phyloP scores from a whole-genome alignment of 2,113 vertebrate species.

The Nothoprocta perdicaria region DNA sequence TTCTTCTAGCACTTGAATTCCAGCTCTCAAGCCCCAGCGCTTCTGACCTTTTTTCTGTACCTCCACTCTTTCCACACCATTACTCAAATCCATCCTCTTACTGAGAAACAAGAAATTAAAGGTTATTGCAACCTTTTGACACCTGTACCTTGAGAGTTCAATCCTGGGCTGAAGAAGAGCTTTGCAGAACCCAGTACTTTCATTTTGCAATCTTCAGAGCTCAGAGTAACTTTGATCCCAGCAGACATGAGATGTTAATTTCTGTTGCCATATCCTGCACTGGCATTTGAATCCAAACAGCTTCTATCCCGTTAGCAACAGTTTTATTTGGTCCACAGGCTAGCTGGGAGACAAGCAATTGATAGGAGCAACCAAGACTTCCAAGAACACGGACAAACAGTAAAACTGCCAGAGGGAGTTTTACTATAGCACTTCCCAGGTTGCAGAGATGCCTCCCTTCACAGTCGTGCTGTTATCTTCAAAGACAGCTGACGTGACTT shows the following conservation, averaged over 20 bases:
- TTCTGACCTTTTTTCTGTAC: background rate
- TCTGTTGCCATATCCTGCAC: background rate
- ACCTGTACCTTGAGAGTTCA: background rate
- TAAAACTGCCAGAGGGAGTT: background rate
- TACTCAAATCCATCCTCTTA: background rate
- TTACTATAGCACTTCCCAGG: background rate
- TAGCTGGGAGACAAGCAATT: background rate
- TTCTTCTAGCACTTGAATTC: background rate
- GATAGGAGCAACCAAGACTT: background rate
- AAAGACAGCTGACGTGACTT: background rate
- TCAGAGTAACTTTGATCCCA: background rate
- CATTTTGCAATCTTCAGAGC: background rate
- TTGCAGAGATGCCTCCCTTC: background rate
- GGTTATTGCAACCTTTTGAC: background rate
- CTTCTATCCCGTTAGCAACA: background rate
- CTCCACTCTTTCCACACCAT: background rate
- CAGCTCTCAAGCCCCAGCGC: background rate
- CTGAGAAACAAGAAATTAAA: background rate
- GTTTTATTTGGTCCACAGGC: background rate
- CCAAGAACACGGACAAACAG: background rate
- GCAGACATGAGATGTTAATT: background rate
- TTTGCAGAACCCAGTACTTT: background rate
- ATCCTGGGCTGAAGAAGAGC: background rate
- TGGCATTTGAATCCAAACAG: background rate
- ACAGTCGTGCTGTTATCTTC: background rate